phyloP scores from a whole-genome alignment of 1,140 invertebrate species.

The Macrobrachium nipponense region DNA sequence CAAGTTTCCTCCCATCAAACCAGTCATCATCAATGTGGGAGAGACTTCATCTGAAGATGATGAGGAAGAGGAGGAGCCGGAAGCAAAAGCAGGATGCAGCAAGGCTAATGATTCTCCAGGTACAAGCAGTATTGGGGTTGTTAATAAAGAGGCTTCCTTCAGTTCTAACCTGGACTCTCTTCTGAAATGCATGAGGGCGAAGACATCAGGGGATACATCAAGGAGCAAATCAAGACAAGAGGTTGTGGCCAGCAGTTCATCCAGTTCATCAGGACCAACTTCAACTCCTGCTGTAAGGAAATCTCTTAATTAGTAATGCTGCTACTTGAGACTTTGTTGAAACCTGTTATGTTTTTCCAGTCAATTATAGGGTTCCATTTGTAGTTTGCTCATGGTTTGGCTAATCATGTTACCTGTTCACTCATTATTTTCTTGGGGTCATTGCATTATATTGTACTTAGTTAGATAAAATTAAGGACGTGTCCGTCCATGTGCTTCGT shows the following conservation, averaged over 20 bases:
- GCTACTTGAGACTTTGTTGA: no score
- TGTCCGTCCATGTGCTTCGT: neutral
- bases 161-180: constrained; percentile 25
- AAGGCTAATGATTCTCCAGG: neutral
- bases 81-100: neutral
- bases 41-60: constrained; percentile 23
- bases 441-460: no score
- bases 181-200: constrained; percentile 40
- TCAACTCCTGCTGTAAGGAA: constrained; percentile 3
- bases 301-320: neutral
- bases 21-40: constrained; percentile 46
- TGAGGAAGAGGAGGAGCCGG: constrained; percentile 24
- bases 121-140: neutral
- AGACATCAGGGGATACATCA: neutral
- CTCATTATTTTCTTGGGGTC: neutral
- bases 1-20: constrained; percentile 48
- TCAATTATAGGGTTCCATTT: no score
- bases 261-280: neutral
- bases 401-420: neutral
- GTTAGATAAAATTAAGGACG: no score
- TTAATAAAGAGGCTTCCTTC: neutral
- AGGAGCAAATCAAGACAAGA: neutral
- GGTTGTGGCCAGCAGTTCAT: neutral
- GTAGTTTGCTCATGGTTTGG: no score
- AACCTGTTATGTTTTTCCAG: no score